These are phyloP conservation scores for Platygyra sinensis DNA, from an alignment of 64 coral and sea anemone species.

Conservation along the genomic window DNA sequence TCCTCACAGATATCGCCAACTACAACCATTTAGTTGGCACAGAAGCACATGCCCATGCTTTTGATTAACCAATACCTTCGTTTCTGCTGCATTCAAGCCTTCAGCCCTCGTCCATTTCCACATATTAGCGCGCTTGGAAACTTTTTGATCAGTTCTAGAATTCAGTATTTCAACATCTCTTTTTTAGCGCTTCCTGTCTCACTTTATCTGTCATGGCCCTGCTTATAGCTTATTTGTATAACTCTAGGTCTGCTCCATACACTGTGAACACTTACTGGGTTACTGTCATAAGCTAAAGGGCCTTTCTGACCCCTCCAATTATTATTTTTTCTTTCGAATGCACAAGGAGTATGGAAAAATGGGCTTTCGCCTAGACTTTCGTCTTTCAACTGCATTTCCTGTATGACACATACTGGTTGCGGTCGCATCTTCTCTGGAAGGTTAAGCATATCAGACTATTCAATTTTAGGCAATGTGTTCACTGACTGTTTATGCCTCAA, in stretches of 20 bases:
- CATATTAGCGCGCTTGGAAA: slow-evolving; percentile 27
- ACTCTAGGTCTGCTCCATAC: slow-evolving; percentile 2
- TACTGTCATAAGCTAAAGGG: slow-evolving; percentile 21
- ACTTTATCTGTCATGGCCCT: background rate
- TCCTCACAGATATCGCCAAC: no score
- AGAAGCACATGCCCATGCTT: no score
- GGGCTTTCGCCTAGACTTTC: background rate
- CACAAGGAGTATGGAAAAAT: slow-evolving; percentile 25
- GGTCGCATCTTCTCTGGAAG: background rate
- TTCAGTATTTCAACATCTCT: background rate
- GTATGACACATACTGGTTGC: background rate
- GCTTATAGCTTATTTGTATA: background rate
- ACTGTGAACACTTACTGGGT: slow-evolving; percentile 19
- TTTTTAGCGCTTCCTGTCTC: background rate
- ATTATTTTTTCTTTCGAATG: background rate
- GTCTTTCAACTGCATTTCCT: slow-evolving; percentile 4
- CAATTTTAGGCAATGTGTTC: slow-evolving; percentile 30
- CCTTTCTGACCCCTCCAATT: slow-evolving; percentile 15
- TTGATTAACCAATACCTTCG: background rate
- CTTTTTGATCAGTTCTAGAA: slow-evolving; percentile 21
- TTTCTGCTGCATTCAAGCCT: background rate
- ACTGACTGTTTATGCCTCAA: slow-evolving; percentile 25
- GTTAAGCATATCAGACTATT: background rate
- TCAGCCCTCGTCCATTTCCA: background rate
- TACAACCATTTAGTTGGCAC: slow-evolving; percentile 10